Base-by-base conservation (phyloP, 2,113 vertebrate genomes). In the Catharus minimus region DNA sequence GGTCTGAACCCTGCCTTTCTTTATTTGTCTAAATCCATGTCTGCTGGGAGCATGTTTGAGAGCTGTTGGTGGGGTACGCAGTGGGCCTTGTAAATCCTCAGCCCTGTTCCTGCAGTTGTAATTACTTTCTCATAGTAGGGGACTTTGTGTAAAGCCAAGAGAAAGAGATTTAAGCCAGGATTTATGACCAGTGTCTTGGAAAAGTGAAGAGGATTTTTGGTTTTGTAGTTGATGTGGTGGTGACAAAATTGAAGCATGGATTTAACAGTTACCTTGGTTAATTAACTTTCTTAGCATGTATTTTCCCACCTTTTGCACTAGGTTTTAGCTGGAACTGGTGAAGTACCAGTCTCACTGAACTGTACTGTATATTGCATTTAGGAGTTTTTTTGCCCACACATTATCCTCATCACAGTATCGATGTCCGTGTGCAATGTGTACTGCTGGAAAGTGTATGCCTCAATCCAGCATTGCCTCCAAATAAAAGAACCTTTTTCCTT, bases 51-150 rank as follows among this genome's bases (percentile, higher is more conserved):
- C 0, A 0, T 19, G 15, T 76, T 80, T 57, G 60, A 82, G 73
- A 86, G 61, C 47, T 71, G 36, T 47, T 73, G 39, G 71, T 77
- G 47, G 11, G 49, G 38, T 78, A 52, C 83, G 57, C 5, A 3
- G 47, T 36, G 28, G 55, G 76, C 43, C 38, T 78, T 79, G 38
- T n/a, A 86, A 90, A 79, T 91, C 69, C 67, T 79, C 52, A 88
- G 41, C 66, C 16, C 23, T 64, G 36, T 74, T 88, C 73, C 68
- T 71, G 52, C 41, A 44, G 27, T 72, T 93, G 32, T 86, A 93
- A 94, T 93, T 88, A 75, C 66, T 86, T 91, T 75, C 43, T 88
- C 41, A 5, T 77, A 50, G 90, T 53, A 84, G 83, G 76, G 43
- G 73, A 78, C 73, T 67, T 74, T 49, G 61, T 1, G 0, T 77